A percentile compares a stretch with the other conserved stretches of the same genome.
Conservation (phyloP, 2,888 invertebrate species). For the Capitulum mitella region DNA sequence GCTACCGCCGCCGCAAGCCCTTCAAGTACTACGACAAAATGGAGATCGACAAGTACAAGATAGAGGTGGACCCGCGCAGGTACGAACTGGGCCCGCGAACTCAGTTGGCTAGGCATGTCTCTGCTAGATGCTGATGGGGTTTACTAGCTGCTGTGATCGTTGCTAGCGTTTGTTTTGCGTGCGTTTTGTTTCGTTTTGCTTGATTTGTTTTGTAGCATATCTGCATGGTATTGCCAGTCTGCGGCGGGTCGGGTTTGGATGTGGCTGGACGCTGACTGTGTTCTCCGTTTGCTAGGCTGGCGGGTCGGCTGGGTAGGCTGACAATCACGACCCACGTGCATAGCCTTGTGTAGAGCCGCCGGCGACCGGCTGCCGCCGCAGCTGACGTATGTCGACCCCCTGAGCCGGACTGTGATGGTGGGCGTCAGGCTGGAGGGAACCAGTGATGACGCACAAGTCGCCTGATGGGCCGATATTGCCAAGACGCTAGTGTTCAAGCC, state of each 20-base stretch:
- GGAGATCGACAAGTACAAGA: slow-evolving; percentile 17
- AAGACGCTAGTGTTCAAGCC: too few species aligned
- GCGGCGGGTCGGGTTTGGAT: neutral
- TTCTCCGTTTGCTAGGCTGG: neutral
- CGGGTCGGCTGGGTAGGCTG: neutral
- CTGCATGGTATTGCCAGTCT: neutral
- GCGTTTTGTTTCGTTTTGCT: neutral
- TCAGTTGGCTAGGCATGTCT: neutral
- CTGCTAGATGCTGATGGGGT: too few species aligned
- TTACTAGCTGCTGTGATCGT: too few species aligned
- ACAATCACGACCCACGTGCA: slow-evolving; percentile 14
- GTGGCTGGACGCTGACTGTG: neutral
- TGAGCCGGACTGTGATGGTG: too few species aligned
- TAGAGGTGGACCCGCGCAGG: slow-evolving; percentile 18
- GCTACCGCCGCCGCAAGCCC: neutral
- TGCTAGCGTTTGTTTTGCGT: neutral
- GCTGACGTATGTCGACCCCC: too few species aligned
- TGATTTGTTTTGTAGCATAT: neutral
- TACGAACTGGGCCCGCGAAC: neutral
- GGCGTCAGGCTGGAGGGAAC: too few species aligned
- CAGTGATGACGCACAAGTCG: too few species aligned
- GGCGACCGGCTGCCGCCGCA: neutral
- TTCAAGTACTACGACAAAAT: slow-evolving; percentile 13
- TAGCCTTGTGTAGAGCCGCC: neutral
- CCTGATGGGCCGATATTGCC: too few species aligned